Percentiles rank a stretch among this genome's conserved stretches.
These are phyloP conservation scores for Lasius fuliginosus DNA, from an alignment of 2,888 invertebrate genomes.

Conservation along the genomic window DNA sequence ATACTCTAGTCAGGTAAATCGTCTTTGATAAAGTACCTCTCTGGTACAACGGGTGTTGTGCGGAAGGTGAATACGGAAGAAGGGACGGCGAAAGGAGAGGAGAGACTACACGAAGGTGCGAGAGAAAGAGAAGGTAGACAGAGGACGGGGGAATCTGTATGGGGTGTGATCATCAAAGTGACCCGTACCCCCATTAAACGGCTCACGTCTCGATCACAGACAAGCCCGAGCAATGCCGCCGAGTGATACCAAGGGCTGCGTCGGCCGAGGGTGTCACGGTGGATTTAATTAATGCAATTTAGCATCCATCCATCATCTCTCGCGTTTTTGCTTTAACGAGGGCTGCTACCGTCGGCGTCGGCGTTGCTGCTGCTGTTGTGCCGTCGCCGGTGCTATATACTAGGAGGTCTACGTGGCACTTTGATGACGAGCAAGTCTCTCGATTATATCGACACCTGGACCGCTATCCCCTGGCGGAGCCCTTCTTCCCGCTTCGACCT, in stretches of 20 bases:
- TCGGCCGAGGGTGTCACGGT: slow-evolving; percentile 82
- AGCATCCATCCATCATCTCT: slow-evolving; percentile 86
- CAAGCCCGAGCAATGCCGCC: slow-evolving; percentile 74
- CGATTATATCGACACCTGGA: slow-evolving; percentile 84
- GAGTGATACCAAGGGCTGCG: slow-evolving; percentile 80
- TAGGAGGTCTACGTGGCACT: slow-evolving; percentile 74
- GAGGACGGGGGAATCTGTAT: slow-evolving; percentile 39
- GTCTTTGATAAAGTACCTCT: slow-evolving; percentile 46
- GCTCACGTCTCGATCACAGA: slow-evolving; percentile 82
- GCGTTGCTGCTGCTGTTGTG: slow-evolving; percentile 48
- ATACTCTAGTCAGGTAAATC: slow-evolving; percentile 45
- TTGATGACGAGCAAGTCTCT: slow-evolving; percentile 81
- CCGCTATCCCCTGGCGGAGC: slow-evolving; percentile 58
- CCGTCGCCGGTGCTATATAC: slow-evolving; percentile 1
- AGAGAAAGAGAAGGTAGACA: slow-evolving; percentile 3
- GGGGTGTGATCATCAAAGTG: slow-evolving; percentile 84
- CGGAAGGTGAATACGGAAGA: slow-evolving; percentile 13
- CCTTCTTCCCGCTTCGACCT: slow-evolving; percentile 21
- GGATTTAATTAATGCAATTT: slow-evolving; percentile 86
- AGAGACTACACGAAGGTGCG: slow-evolving; percentile 24
- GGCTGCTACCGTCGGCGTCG: slow-evolving; percentile 67
- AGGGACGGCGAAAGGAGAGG: slow-evolving; percentile 13
- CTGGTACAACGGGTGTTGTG: slow-evolving; percentile 7
- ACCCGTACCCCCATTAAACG: slow-evolving; percentile 83
- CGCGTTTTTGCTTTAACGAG: slow-evolving; percentile 85